Percentiles rank a stretch among this genome's conserved stretches.
These are phyloP conservation scores for Cheilosia urbana DNA, from an alignment of 2,888 invertebrate species.

Conservation along the genomic window DNA sequence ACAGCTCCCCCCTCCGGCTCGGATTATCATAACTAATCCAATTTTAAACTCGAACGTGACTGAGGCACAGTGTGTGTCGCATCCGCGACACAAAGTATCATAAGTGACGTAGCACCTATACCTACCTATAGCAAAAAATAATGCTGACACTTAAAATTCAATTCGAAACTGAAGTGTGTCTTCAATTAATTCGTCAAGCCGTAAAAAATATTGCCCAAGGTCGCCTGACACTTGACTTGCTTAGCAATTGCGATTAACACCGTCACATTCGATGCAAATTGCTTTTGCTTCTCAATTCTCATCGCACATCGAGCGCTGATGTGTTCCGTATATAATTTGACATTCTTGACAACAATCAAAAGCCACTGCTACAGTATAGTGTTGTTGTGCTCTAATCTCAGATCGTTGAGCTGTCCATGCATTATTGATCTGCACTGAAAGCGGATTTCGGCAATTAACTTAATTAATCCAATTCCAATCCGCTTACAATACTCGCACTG, in stretches of 20 bases:
- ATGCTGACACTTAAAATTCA: slow-evolving; percentile 9
- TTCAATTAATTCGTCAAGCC: slow-evolving; percentile 13
- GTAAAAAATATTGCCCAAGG: slow-evolving; percentile 17
- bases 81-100: neutral
- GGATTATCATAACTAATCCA: slow-evolving; percentile 72
- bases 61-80: slow-evolving; percentile 11
- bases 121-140: neutral
- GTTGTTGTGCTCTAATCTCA: slow-evolving; percentile 36
- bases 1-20: slow-evolving; percentile 22
- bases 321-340: neutral
- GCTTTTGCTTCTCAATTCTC: neutral
- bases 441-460: slow-evolving; percentile 73
- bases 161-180: slow-evolving; percentile 22
- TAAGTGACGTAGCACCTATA: slow-evolving; percentile 16
- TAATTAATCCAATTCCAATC: slow-evolving; percentile 66
- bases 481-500: slow-evolving; percentile 44
- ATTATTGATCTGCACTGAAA: slow-evolving; percentile 66
- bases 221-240: slow-evolving; percentile 15
- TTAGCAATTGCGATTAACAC: slow-evolving; percentile 32
- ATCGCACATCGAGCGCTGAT: neutral
- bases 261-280: neutral
- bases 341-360: slow-evolving; percentile 7
- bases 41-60: slow-evolving; percentile 70
- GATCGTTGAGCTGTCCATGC: slow-evolving; percentile 23
- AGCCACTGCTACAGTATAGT: slow-evolving; percentile 11